phyloP scores from a whole-genome alignment of 2,888 invertebrate species.

The Hydrotaea diabolus region DNA sequence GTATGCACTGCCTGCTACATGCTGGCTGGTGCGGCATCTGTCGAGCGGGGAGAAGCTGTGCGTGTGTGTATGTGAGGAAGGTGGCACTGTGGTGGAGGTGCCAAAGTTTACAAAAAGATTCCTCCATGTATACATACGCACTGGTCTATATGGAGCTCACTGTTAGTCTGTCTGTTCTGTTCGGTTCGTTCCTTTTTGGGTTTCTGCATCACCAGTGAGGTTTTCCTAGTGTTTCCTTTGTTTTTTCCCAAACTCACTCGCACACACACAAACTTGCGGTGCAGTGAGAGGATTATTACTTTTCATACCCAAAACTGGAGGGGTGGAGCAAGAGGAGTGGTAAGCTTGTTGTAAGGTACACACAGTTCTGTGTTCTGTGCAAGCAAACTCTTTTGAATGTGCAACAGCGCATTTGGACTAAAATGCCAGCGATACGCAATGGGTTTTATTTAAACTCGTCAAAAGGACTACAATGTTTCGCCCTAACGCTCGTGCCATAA shows the following conservation, averaged over 20 bases:
- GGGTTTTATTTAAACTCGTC: not conserved
- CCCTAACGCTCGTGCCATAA: not conserved
- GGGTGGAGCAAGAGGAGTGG: no score
- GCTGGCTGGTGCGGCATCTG: no score
- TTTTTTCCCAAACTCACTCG: not conserved
- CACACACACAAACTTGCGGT: not conserved
- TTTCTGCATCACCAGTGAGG: not conserved
- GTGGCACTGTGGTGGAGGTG: slow-evolving; percentile 28
- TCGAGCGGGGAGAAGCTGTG: no score
- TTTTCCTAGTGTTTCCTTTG: slow-evolving; percentile 8
- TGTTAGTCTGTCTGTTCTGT: not conserved
- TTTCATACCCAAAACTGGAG: not conserved
- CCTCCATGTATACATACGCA: slow-evolving; percentile 21
- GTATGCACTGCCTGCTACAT: no score
- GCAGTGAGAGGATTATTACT: not conserved
- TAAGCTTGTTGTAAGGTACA: not conserved
- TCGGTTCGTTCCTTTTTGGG: not conserved
- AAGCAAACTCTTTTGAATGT: not conserved
- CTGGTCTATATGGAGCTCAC: slow-evolving; percentile 20
- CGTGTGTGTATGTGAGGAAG: no score
- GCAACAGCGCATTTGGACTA: not conserved
- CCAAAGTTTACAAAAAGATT: slow-evolving; percentile 31
- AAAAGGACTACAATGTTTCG: no score
- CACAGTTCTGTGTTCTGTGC: no score
- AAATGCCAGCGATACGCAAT: not conserved